Evolutionary conservation across 2,113 vertebrate genomes (phyloP), one percentile per base, ranked within the genome.

Genomic region (Tetraodon nigroviridis): DNA sequence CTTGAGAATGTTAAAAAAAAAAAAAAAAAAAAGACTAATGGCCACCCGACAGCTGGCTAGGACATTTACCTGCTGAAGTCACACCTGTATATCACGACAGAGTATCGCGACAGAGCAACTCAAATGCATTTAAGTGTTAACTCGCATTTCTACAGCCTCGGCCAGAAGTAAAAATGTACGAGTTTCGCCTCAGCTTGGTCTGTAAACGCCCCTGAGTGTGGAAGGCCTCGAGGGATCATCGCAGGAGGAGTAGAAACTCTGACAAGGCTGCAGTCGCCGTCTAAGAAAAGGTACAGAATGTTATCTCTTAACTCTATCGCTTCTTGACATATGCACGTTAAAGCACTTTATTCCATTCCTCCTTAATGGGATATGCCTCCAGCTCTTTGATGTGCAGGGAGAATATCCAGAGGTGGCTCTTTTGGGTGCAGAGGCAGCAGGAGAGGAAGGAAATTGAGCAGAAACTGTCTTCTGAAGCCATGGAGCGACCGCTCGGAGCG

Each of bases 401-500:
- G 68, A 67, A 44, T 69, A 62, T 78, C 61, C 67, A 58, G 70
- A 67, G 77, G 79, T 79, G 81, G 79, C 73, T 72, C 67, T 67
- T 58, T 71, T 32, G 2, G 60, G 37, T 62, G 71, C 54, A 61
- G 58, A 54, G 63, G 72, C 1, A 46, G 70, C 18, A 60, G 58
- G 51, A 64, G 8, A 15, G 44, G 49, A 37, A 27, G 10, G 12
- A 69, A 76, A 72, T 65, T 76, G 49, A 65, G 49, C 59, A 64
- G 67, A 78, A 78, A 76, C 19, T 60, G 24, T 46, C 20, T 72
- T 7, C 82, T 75, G 82, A 78, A 48, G 46, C 59, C 49, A 32
- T 79, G 54, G 68, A 78, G 58, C 73, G 73, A 76, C 58, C 60
- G 67, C 51, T 81, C 67, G 79, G 73, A 79, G 71, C 71, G 71